phyloP scores from a whole-genome alignment of 2,888 invertebrate species.

The Cetonia aurata region DNA sequence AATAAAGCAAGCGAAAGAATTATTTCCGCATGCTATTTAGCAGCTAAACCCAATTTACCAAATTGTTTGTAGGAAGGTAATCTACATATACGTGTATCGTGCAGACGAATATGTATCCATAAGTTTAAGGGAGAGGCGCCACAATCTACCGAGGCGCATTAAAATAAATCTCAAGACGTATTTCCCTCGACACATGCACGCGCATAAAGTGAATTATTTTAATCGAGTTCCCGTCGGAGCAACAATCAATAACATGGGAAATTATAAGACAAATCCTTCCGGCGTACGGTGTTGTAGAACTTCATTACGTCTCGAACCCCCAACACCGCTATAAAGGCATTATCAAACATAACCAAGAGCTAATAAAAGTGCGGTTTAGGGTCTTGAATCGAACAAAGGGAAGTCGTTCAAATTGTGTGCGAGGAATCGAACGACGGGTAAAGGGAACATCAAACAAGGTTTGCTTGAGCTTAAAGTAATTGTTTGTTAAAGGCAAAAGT shows the following conservation, averaged over 20 bases:
- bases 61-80: conserved; percentile 17
- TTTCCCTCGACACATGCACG: conserved; percentile 7
- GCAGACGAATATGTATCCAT: conserved; percentile 18
- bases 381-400: conserved; percentile 31
- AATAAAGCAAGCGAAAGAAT: too few relatives aligned
- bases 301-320: conserved; percentile 58
- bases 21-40: not conserved
- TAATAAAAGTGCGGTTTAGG: conserved; percentile 58
- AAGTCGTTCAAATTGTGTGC: conserved; percentile 24
- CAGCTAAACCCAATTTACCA: conserved; percentile 7
- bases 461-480: conserved; percentile 11
- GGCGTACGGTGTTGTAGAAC: conserved; percentile 43
- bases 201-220: conserved; percentile 23
- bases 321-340: conserved; percentile 58
- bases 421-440: conserved; percentile 16
- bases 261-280: conserved; percentile 30
- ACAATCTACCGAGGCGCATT: conserved; percentile 13
- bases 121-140: conserved; percentile 8
- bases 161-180: conserved; percentile 12
- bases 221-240: conserved; percentile 12
- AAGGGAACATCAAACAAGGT: conserved; percentile 26
- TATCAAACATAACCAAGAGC: conserved; percentile 59
- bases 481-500: conserved; percentile 23
- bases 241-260: conserved; percentile 31
- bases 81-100: not conserved